These are phyloP conservation scores for Cerastis rubricosa DNA, from an alignment of 2,888 invertebrate species.

Conservation along the genomic window DNA sequence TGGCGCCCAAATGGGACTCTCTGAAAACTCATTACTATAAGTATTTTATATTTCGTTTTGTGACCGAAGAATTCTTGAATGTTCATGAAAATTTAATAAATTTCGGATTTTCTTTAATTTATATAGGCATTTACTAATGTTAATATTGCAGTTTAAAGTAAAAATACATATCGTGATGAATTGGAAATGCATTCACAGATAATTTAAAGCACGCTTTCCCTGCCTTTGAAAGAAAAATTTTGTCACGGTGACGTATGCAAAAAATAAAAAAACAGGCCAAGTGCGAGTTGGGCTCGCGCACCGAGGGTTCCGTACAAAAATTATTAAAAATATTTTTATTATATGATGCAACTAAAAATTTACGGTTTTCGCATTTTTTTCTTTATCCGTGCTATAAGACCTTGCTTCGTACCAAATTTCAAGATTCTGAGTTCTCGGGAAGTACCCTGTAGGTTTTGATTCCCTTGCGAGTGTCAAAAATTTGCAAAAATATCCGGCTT, in stretches of 20 bases:
- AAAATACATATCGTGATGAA: neutral
- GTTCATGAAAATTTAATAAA: slow-evolving; percentile 5
- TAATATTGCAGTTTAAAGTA: neutral
- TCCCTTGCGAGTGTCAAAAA: too few relatives aligned
- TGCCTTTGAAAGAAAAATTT: neutral
- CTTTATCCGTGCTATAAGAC: too few relatives aligned
- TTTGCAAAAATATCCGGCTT: too few relatives aligned
- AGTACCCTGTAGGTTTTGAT: too few relatives aligned
- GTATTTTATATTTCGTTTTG: slow-evolving; percentile 12
- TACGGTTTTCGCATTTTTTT: too few relatives aligned
- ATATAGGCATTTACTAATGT: neutral
- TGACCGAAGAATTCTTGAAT: neutral
- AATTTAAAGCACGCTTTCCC: neutral
- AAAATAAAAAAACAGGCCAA: neutral
- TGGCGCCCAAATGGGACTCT: slow-evolving; percentile 48
- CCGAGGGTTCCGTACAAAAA: too few relatives aligned
- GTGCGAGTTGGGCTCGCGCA: too few relatives aligned
- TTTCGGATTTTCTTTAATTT: neutral
- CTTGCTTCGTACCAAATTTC: too few relatives aligned
- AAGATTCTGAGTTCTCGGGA: too few relatives aligned
- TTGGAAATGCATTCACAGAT: neutral
- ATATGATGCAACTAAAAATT: too few relatives aligned
- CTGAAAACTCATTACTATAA: slow-evolving; percentile 25
- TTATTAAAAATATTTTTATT: too few relatives aligned
- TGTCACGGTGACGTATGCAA: neutral